Evolutionary conservation across 2,888 invertebrate genomes (phyloP).

Genomic region (Helleia helle): DNA sequence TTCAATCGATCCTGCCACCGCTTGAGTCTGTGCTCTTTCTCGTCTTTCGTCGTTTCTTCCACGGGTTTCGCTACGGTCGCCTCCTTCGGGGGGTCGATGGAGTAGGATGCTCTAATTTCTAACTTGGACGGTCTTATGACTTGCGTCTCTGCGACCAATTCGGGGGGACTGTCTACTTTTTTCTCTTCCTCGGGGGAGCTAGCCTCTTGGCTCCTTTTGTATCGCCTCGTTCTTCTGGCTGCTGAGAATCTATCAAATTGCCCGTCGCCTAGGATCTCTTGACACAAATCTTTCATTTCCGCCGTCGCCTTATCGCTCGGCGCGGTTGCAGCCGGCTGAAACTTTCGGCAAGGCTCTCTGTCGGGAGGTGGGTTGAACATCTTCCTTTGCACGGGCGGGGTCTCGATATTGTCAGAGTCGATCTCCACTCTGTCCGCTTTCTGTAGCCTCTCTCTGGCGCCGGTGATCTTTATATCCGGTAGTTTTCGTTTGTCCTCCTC

Average conservation of each 20-base stretch:
- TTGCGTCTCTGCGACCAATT: conserved; percentile 70
- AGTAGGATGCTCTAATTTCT: conserved; percentile 67
- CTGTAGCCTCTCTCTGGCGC: conserved; percentile 31
- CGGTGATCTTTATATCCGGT: conserved; percentile 57
- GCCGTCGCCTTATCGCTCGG: conserved; percentile 41
- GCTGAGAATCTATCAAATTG: conserved; percentile 90
- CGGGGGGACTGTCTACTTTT: conserved; percentile 51
- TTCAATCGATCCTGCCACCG: conserved; percentile 82
- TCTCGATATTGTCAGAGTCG: conserved; percentile 93
- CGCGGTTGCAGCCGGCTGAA: conserved; percentile 45
- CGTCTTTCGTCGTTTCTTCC: conserved; percentile 50
- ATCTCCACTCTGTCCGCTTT: conserved; percentile 82
- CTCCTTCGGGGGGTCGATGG: conserved; percentile 49
- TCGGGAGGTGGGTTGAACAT: conserved; percentile 78
- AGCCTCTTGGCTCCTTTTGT: conserved; percentile 78
- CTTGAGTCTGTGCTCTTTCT: conserved; percentile 76
- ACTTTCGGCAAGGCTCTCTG: conserved; percentile 73
- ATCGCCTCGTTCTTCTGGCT: conserved; percentile 85
- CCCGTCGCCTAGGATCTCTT: conserved; percentile 79
- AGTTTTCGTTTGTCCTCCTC: conserved; percentile 77
- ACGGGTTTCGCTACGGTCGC: conserved; percentile 43
- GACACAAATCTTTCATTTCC: conserved; percentile 60
- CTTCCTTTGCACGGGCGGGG: conserved; percentile 86
- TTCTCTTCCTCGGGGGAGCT: conserved; percentile 74
- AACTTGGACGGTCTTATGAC: conserved; percentile 64